A percentile compares a stretch with the other conserved stretches of the same genome.
Conservation (phyloP, 1,140 invertebrate genomes). For the Pomacea maculata region DNA sequence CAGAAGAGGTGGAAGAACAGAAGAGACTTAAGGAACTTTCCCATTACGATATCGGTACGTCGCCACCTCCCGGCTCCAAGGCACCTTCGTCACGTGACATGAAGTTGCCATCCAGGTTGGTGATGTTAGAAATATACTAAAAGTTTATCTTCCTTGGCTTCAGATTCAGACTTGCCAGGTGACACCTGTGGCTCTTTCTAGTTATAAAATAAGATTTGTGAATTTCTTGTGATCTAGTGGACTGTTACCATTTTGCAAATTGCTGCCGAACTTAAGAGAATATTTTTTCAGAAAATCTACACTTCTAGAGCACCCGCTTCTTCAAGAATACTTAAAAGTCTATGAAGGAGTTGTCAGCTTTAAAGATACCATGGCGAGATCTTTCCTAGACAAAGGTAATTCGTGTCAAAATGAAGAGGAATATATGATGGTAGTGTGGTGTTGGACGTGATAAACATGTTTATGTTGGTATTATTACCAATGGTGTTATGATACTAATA, state of each 20-base stretch:
- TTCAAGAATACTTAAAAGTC: conserved; percentile 55
- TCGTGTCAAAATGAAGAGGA: too few relatives aligned
- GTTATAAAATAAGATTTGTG: background rate
- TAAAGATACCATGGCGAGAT: conserved; percentile 52
- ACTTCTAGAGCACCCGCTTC: conserved; percentile 49
- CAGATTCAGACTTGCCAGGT: too few relatives aligned
- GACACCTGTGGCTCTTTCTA: background rate
- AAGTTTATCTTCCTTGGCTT: too few relatives aligned
- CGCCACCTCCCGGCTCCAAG: conserved; percentile 36
- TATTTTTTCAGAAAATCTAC: conserved; percentile 34
- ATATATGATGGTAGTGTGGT: too few relatives aligned
- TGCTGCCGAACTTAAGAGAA: background rate
- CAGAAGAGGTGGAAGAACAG: conserved; percentile 30
- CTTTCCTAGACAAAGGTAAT: conserved; percentile 59
- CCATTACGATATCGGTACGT: conserved; percentile 40
- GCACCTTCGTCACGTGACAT: conserved; percentile 1
- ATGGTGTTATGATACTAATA: too few relatives aligned
- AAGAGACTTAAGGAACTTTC: conserved; percentile 23
- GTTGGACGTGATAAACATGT: background rate
- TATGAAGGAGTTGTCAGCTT: conserved; percentile 56
- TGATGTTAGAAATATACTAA: background rate
- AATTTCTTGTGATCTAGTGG: too few relatives aligned
- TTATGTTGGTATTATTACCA: background rate
- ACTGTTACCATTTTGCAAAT: background rate
- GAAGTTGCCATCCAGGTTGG: background rate